A percentile compares a stretch with the other conserved stretches of the same genome.
Evolutionary conservation across 2,113 vertebrate genomes (phyloP).

Genomic region (Tyrannus savana): DNA sequence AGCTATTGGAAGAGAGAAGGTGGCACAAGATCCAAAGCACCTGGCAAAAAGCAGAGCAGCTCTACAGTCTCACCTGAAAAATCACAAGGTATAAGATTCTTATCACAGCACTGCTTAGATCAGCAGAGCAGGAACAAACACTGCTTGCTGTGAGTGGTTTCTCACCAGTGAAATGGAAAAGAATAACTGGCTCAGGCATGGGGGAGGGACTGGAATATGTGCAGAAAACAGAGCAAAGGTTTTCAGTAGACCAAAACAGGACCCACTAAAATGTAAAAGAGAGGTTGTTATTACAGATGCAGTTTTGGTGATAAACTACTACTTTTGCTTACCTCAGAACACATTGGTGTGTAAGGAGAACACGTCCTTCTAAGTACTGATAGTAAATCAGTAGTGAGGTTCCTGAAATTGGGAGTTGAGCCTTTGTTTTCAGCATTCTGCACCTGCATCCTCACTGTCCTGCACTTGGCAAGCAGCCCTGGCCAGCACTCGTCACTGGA

Average conservation of each 20-base stretch:
- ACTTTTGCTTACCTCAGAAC: neutral
- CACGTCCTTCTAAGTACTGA: neutral
- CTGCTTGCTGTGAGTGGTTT: neutral
- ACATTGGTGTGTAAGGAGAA: neutral
- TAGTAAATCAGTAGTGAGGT: neutral
- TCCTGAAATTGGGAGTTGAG: neutral
- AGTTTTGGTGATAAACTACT: neutral
- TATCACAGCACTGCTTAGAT: neutral
- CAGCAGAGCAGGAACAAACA: neutral
- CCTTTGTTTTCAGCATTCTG: neutral
- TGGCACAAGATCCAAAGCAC: constrained; percentile 40
- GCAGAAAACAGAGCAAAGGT: neutral
- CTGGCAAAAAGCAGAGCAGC: constrained; percentile 65
- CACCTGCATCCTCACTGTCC: neutral
- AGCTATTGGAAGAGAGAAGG: constrained; percentile 72
- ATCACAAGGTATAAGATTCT: constrained; percentile 79
- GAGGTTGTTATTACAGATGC: neutral
- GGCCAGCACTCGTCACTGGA: neutral
- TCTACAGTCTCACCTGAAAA: constrained; percentile 73
- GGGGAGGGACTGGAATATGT: neutral
- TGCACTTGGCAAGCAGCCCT: neutral
- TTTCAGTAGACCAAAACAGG: neutral
- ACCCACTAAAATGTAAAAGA: neutral
- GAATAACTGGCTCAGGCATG: neutral
- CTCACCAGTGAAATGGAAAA: neutral